Conservation (phyloP, 2,888 invertebrate genomes). For the Drosophila neotestacea region DNA sequence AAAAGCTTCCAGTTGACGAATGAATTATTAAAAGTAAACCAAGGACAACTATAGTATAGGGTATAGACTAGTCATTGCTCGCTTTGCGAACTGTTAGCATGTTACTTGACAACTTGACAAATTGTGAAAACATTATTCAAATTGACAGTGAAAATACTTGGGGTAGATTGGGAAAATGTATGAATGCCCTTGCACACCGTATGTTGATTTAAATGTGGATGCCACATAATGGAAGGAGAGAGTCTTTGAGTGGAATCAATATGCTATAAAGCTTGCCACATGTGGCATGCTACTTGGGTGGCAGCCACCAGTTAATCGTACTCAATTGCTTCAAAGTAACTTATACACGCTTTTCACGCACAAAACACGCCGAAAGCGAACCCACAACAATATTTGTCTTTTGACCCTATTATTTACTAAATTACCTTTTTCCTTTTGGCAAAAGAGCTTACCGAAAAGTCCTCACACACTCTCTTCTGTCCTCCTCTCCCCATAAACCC, state of each 20-base stretch:
- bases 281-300: conserved; percentile 16
- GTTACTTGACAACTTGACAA: conserved; percentile 4
- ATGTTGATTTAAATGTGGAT: conserved; percentile 4
- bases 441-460: conserved; percentile 46
- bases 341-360: conserved; percentile 80
- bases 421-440: conserved; percentile 75
- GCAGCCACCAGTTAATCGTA: conserved; percentile 65
- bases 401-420: conserved; percentile 81
- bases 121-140: conserved; percentile 26
- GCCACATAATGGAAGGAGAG: background rate
- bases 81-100: background rate
- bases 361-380: conserved; percentile 68
- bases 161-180: conserved; percentile 7
- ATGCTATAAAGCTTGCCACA: conserved; percentile 18
- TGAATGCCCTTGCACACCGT: conserved; percentile 16
- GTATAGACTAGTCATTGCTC: background rate
- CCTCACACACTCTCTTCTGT: background rate
- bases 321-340: conserved; percentile 76
- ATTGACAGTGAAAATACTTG: conserved; percentile 18
- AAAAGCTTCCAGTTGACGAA: too few species aligned
- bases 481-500: background rate
- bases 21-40: background rate
- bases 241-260: conserved; percentile 20
- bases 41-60: background rate
- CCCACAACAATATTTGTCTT: conserved; percentile 77